Evolutionary conservation across 2,888 invertebrate species (phyloP), one percentile per base, ranked within the genome.

Genomic region (Sceliomorpha sp.): DNA sequence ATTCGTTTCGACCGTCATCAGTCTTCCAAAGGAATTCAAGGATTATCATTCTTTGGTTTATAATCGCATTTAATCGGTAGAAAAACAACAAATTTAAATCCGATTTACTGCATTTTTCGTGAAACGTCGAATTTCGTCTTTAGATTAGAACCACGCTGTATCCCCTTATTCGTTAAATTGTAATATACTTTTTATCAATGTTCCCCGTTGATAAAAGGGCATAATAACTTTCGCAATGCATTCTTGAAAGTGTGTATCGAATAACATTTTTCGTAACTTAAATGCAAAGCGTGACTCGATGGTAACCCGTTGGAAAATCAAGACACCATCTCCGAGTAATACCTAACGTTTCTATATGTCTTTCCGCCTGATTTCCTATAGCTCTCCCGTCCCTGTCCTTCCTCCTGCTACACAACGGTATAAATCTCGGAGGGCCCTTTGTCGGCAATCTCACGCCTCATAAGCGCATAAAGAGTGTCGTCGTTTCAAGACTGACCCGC

Each of bases 241-340:
- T n/a, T n/a, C n/a, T n/a, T 24, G 26, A 26, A 44, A 29, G 14
- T 44, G 29, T 44, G 15, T 29, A 44, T 44, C 29, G 27, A 31
- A 14, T 26, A 10, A 10, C 26, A 42, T 42, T 42, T 42, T 44
- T 31, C 13, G 7, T 12, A 2, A 13, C 6, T 5, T n/a, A 12
- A 42, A 31, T 15, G 26, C 9, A 14, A 26, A 44, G 44, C 44
- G 44, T 44, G 44, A 44, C 44, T 44, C 29, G 40, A 26, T 15
- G 13, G 8, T 42, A 42, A 8, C 24, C 27, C 13, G 4, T 26
- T 14, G 31, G 31, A 29, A 44, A 44, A 44, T 29, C 44, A 9
- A 15, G 44, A 9, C 44, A 10, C 31, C n/a, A n/a, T 2, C 10
- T 29, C 5, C 8, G 14, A 44, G 14, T 27, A 15, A 29, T 15